Conservation (phyloP, 2,113 vertebrate species). For the Archilochus colubris region DNA sequence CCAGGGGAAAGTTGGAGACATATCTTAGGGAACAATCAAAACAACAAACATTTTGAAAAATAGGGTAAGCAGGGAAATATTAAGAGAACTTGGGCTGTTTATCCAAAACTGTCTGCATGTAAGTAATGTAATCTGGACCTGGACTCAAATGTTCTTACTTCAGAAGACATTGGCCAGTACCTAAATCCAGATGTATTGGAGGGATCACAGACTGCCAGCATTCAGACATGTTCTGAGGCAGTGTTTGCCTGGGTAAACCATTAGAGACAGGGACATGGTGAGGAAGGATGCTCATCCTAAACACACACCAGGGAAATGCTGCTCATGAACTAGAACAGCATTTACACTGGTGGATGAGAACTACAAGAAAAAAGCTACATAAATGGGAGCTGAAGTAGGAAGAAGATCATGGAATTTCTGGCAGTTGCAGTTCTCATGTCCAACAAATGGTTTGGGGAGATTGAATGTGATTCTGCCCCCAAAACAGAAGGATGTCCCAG, state of each 20-base stretch:
- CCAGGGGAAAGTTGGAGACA: constrained; percentile 49
- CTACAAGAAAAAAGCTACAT: background rate
- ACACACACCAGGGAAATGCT: background rate
- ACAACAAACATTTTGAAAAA: constrained; percentile 54
- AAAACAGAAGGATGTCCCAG: constrained; percentile 63
- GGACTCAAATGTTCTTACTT: background rate
- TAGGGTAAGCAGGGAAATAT: constrained; percentile 2
- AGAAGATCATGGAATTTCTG: background rate
- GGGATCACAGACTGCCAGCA: background rate
- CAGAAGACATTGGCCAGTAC: constrained; percentile 42
- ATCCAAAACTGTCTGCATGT: background rate
- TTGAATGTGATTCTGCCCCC: constrained; percentile 32
- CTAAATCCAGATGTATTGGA: constrained; percentile 23
- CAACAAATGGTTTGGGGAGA: constrained; percentile 49
- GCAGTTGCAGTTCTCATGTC: constrained; percentile 10
- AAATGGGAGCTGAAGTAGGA: background rate
- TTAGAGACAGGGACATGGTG: constrained; percentile 5
- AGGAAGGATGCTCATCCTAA: background rate
- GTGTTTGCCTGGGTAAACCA: background rate
- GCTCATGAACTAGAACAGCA: constrained; percentile 1
- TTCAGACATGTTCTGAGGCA: background rate
- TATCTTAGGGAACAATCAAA: constrained; percentile 48
- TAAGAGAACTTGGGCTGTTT: constrained; percentile 28
- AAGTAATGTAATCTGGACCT: constrained; percentile 8
- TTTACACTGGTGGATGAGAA: background rate